Percentiles rank a stretch among this genome's conserved stretches.
These are phyloP conservation scores for Donacobius atricapilla DNA, from an alignment of 2,113 vertebrate species.

Conservation along the genomic window DNA sequence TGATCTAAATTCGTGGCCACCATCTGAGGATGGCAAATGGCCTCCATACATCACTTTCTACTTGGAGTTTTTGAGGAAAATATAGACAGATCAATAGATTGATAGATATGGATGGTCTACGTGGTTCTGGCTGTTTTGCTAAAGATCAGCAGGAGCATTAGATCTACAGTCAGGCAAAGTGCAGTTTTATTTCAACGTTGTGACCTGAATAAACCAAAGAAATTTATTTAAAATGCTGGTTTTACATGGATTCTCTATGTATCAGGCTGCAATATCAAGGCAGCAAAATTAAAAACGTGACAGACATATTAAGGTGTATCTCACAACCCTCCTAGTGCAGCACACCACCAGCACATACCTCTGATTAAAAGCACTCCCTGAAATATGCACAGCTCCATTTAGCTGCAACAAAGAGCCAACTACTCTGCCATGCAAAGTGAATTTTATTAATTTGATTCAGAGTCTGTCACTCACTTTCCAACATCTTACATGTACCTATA, in stretches of 20 bases:
- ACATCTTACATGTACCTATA: neutral
- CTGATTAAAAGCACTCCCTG: neutral
- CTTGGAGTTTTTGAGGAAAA: neutral
- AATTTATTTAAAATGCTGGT: neutral
- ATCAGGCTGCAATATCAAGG: neutral
- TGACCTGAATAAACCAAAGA: neutral
- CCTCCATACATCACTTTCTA: neutral
- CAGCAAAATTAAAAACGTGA: neutral
- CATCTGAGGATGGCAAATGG: neutral
- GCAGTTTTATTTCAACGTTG: neutral
- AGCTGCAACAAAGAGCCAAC: neutral
- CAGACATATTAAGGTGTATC: neutral
- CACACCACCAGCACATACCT: neutral
- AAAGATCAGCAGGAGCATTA: neutral
- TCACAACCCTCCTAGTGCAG: neutral
- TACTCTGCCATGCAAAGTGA: neutral
- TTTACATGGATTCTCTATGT: neutral
- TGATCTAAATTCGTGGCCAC: neutral
- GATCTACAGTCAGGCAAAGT: neutral
- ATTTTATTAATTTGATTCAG: slow-evolving; percentile 40
- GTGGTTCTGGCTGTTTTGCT: neutral
- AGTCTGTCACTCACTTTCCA: slow-evolving; percentile 10
- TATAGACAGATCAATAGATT: neutral
- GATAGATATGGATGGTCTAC: neutral
- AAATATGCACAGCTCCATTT: neutral